These are phyloP conservation scores for Vespertilio murinus DNA, from an alignment of 2,797 vertebrate species.

Conservation along the genomic window DNA sequence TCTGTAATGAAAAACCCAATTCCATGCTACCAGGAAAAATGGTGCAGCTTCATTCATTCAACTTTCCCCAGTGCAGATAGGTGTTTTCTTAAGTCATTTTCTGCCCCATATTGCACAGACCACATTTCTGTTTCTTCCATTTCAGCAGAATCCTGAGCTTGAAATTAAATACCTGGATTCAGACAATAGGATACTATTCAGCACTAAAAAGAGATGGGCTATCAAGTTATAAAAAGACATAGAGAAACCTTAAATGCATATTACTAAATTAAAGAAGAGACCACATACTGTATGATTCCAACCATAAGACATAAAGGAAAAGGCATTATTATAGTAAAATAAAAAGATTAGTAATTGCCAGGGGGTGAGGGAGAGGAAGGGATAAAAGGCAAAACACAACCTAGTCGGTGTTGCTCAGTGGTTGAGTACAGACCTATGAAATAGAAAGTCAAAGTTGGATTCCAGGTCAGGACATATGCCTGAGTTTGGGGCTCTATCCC, in stretches of 20 bases:
- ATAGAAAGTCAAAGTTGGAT: no score
- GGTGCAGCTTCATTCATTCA: not conserved
- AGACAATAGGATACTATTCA: not conserved
- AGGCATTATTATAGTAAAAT: not conserved
- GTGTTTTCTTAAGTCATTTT: not conserved
- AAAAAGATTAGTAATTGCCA: not conserved
- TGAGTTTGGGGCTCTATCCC: no score
- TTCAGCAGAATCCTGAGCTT: conserved; percentile 8
- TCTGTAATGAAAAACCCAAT: not conserved
- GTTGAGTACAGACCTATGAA: no score
- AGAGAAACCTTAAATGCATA: not conserved
- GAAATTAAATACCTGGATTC: conserved; percentile 11
- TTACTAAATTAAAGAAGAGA: not conserved
- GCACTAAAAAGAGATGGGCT: not conserved
- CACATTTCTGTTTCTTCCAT: not conserved
- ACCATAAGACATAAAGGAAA: not conserved
- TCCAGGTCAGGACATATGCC: no score
- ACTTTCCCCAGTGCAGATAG: not conserved
- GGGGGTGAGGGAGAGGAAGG: not conserved
- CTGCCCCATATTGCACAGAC: not conserved
- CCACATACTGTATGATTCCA: not conserved
- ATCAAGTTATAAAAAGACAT: not conserved
- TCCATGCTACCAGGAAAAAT: not conserved
- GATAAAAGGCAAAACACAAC: not conserved
- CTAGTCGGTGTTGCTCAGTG: no score